These are phyloP conservation scores for Andrena minutula DNA, from an alignment of 2,888 invertebrate species.

Conservation along the genomic window DNA sequence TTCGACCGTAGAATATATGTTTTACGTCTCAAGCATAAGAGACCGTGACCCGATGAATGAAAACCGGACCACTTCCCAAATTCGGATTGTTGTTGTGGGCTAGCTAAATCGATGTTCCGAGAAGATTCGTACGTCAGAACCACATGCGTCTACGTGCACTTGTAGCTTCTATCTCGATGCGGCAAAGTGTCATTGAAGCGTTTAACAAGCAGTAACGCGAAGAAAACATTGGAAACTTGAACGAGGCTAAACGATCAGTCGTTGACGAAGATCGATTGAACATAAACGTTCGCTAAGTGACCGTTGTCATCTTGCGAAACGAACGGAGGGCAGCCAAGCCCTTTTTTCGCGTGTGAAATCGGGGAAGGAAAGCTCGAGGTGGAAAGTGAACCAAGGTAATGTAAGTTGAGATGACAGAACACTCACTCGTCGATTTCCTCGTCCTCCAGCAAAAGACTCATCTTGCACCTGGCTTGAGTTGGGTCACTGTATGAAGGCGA, in stretches of 20 bases:
- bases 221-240: background rate
- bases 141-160: conserved; percentile 36
- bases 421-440: conserved; percentile 82
- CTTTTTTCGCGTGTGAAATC: conserved; percentile 30
- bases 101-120: conserved; percentile 12
- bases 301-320: conserved; percentile 2
- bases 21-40: background rate
- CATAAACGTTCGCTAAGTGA: conserved; percentile 1
- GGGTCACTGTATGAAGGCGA: background rate
- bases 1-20: background rate
- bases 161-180: conserved; percentile 26
- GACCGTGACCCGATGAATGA: background rate
- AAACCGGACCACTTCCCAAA: background rate
- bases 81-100: background rate
- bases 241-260: background rate
- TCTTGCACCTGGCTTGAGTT: conserved; percentile 40
- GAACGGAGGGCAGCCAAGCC: conserved; percentile 40
- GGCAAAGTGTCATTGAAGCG: background rate
- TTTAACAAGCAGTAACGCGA: background rate
- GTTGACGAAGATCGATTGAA: background rate
- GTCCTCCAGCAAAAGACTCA: conserved; percentile 78
- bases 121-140: conserved; percentile 1
- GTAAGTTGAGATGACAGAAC: conserved; percentile 9
- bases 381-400: conserved; percentile 22
- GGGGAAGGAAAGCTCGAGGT: background rate